Conservation (phyloP, 2,888 invertebrate species). For the Megalurothrips usitatus region DNA sequence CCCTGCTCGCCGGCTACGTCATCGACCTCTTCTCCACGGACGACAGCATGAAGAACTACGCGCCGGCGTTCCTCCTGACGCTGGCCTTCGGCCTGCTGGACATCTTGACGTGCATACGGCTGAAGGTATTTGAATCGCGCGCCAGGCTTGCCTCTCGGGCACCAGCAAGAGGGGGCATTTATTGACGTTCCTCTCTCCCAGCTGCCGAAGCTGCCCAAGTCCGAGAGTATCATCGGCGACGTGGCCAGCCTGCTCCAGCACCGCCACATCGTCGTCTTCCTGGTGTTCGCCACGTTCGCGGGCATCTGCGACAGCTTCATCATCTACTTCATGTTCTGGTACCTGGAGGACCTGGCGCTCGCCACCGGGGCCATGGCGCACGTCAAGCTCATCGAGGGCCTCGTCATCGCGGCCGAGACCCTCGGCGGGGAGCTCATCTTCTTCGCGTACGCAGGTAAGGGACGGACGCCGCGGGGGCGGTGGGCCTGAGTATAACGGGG, state of each 20-base stretch:
- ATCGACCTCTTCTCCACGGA: slow-evolving; percentile 61
- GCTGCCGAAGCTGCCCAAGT: slow-evolving; percentile 64
- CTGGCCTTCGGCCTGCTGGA: slow-evolving; percentile 61
- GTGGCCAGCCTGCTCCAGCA: slow-evolving; percentile 58
- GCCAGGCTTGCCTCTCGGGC: too few relatives aligned
- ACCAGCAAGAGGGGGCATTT: too few relatives aligned
- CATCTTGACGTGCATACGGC: slow-evolving; percentile 59
- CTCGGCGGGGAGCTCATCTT: slow-evolving; percentile 73
- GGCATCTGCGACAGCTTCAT: slow-evolving; percentile 76
- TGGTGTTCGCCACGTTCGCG: slow-evolving; percentile 67
- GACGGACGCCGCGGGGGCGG: too few relatives aligned
- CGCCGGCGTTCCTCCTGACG: slow-evolving; percentile 67
- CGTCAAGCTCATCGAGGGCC: slow-evolving; percentile 74
- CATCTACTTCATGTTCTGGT: slow-evolving; percentile 79
- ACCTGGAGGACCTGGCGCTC: slow-evolving; percentile 69
- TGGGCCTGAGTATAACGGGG: too few relatives aligned
- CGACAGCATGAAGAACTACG: slow-evolving; percentile 57
- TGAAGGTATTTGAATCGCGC: slow-evolving; percentile 52
- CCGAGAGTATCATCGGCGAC: slow-evolving; percentile 64
- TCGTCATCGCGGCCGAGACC: slow-evolving; percentile 73
- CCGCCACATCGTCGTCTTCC: slow-evolving; percentile 62
- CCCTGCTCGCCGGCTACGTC: slow-evolving; percentile 63
- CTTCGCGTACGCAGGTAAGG: slow-evolving; percentile 63
- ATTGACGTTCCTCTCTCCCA: too few relatives aligned
- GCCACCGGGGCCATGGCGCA: slow-evolving; percentile 57